A percentile compares a stretch with the other conserved stretches of the same genome.
Evolutionary conservation across 1,140 invertebrate species (phyloP).

Genomic region (Drosophila pseudoananassae): DNA sequence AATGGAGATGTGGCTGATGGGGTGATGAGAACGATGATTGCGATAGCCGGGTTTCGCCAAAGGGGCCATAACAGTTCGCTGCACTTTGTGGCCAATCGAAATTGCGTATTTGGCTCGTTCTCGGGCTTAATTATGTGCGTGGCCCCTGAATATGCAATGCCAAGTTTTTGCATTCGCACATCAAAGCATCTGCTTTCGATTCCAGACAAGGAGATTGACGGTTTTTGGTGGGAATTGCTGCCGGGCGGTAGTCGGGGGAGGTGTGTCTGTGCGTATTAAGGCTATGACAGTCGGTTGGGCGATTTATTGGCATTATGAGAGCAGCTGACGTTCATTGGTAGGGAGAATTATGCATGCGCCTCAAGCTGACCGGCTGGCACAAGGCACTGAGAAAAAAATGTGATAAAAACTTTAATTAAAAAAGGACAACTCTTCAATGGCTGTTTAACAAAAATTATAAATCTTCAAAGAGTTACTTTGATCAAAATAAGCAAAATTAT

Average conservation of each 20-base stretch:
- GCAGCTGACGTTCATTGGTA: conserved; percentile 57
- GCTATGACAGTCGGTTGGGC: conserved; percentile 24
- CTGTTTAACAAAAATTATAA: too few relatives aligned
- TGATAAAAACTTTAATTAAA: not conserved
- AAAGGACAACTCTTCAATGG: too few relatives aligned
- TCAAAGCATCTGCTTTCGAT: conserved; percentile 20
- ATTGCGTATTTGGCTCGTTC: conserved; percentile 63
- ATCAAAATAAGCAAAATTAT: too few relatives aligned
- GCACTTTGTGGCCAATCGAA: conserved; percentile 66
- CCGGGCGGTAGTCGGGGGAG: not conserved
- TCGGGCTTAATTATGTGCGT: conserved; percentile 56
- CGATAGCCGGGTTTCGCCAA: conserved; percentile 24
- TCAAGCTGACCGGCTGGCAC: conserved; percentile 39
- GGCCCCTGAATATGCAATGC: conserved; percentile 48
- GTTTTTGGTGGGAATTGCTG: not conserved
- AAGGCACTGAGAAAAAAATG: conserved; percentile 3
- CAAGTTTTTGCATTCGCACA: conserved; percentile 34
- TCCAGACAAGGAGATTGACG: not conserved
- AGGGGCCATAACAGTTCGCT: conserved; percentile 47
- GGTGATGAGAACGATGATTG: conserved; percentile 43
- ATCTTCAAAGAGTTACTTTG: too few relatives aligned
- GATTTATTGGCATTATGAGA: conserved; percentile 53
- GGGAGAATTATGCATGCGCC: conserved; percentile 74
- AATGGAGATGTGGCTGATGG: conserved; percentile 35
- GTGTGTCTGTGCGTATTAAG: conserved; percentile 15